These are phyloP conservation scores for Trichogramma pretiosum DNA, from an alignment of 1,140 invertebrate genomes.

Conservation along the genomic window DNA sequence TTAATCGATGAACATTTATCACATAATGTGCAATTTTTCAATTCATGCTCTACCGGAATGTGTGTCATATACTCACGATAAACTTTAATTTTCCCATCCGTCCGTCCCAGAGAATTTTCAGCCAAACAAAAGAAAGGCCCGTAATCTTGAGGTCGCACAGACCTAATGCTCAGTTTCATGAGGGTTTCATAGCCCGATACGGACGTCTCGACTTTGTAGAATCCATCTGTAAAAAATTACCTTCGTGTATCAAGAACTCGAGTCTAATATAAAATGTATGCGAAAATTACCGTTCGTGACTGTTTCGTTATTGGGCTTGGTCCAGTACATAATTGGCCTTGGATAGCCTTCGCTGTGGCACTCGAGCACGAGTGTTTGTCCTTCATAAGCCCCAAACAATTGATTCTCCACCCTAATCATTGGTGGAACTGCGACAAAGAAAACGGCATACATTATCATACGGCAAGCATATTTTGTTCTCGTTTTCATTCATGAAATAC, in stretches of 20 bases:
- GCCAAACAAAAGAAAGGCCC: constrained; percentile 54
- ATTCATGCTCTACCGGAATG: neutral
- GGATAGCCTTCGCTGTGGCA: constrained; percentile 55
- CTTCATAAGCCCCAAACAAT: constrained; percentile 48
- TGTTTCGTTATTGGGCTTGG: constrained; percentile 39
- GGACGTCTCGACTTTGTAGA: constrained; percentile 47
- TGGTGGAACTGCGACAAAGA: constrained; percentile 51
- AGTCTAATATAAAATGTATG: no score
- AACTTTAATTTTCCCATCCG: constrained; percentile 51
- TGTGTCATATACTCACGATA: constrained; percentile 49
- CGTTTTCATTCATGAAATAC: no score
- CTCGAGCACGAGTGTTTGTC: constrained; percentile 48
- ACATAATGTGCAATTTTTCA: neutral
- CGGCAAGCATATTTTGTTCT: no score
- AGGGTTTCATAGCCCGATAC: constrained; percentile 47
- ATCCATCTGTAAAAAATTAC: constrained; percentile 41
- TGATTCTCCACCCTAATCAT: constrained; percentile 50
- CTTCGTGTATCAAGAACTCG: no score
- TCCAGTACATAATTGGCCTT: constrained; percentile 51
- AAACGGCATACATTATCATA: no score
- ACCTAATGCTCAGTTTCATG: constrained; percentile 51
- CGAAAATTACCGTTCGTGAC: constrained; percentile 33
- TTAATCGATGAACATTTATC: neutral
- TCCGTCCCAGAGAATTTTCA: constrained; percentile 54
- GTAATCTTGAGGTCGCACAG: constrained; percentile 50